Conservation (phyloP, 2,797 vertebrate genomes). For the Cyclura pinguis region DNA sequence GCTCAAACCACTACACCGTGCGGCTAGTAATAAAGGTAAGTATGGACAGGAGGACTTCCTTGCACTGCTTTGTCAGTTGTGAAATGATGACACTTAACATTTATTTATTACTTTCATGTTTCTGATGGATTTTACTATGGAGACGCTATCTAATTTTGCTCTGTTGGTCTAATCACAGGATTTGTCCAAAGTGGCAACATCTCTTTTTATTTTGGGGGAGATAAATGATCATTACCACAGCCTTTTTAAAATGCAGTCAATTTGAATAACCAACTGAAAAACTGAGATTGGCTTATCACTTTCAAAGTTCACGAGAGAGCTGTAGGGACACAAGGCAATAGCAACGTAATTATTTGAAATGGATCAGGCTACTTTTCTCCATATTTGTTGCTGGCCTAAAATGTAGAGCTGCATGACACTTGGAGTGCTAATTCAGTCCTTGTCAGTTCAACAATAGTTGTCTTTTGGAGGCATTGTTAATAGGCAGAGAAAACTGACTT, state of each 20-base stretch:
- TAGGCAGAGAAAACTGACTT: neutral
- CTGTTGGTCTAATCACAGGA: neutral
- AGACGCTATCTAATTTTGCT: neutral
- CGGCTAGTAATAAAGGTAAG: neutral
- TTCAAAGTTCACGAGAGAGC: neutral
- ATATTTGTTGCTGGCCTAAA: slow-evolving; percentile 7
- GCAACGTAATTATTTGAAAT: neutral
- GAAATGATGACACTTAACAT: neutral
- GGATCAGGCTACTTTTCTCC: neutral
- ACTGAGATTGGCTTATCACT: neutral
- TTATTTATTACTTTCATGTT: neutral
- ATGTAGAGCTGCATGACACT: neutral
- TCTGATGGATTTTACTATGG: neutral
- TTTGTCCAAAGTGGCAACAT: neutral
- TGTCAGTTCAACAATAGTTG: neutral
- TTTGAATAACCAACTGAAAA: neutral
- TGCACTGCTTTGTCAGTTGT: neutral
- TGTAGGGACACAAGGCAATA: neutral
- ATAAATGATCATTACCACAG: neutral
- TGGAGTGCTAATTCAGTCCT: neutral
- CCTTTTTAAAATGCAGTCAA: neutral
- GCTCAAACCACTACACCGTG: no score
- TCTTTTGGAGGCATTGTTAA: neutral
- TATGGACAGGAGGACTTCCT: neutral
- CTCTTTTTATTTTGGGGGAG: neutral